Conservation (phyloP, 2,888 invertebrate species). For the Bedellia somnulentella region DNA sequence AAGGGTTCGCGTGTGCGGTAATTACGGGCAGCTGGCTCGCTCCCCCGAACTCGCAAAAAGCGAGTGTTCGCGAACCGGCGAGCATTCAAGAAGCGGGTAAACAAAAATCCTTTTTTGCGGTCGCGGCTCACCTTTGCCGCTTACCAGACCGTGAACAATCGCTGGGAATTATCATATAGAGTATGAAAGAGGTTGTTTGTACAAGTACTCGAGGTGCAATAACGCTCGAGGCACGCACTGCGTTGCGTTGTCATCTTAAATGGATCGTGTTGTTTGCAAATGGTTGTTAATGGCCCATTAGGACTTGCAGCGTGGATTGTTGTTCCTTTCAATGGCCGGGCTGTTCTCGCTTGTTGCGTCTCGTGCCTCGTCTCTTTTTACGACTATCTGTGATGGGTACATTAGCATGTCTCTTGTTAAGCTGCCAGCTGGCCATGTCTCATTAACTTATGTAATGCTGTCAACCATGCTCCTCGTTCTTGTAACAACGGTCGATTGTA, state of each 20-base stretch:
- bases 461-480: no score
- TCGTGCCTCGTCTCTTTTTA: background rate
- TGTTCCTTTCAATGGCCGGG: slow-evolving; percentile 1
- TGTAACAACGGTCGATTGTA: no score
- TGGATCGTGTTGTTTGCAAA: slow-evolving; percentile 35
- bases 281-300: slow-evolving; percentile 25
- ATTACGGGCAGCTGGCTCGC: slow-evolving; percentile 50
- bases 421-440: no score
- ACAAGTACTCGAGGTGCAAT: slow-evolving; percentile 37
- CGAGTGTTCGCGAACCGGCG: slow-evolving; percentile 24
- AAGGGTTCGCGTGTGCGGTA: slow-evolving; percentile 48
- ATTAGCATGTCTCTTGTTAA: no score
- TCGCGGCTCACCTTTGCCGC: slow-evolving; percentile 51
- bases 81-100: slow-evolving; percentile 40
- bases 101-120: slow-evolving; percentile 52
- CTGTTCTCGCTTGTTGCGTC: background rate
- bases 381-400: background rate
- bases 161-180: slow-evolving; percentile 49
- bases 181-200: slow-evolving; percentile 47
- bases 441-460: no score
- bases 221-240: slow-evolving; percentile 24
- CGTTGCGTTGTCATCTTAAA: slow-evolving; percentile 27
- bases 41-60: slow-evolving; percentile 45
- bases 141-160: slow-evolving; percentile 57
- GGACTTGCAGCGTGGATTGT: slow-evolving; percentile 16